Percentiles rank a stretch among this genome's conserved stretches.
phyloP scores from a whole-genome alignment of 2,797 vertebrate species.

The Uromys caudimaculatus region DNA sequence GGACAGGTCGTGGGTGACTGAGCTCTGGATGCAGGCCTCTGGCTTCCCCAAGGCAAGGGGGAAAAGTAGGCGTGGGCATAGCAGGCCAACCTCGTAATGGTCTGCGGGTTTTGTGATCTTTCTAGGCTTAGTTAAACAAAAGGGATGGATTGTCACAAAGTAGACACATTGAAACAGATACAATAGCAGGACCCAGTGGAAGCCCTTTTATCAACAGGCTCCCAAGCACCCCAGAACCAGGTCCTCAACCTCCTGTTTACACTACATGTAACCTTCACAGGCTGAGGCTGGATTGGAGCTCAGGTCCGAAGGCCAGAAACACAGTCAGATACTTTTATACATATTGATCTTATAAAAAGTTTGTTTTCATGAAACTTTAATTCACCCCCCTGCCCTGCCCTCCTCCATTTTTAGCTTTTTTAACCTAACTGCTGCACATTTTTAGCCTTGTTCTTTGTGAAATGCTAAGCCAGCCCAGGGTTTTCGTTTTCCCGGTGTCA shows the following conservation, averaged over 20 bases:
- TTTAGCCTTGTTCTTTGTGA: conserved; percentile 89
- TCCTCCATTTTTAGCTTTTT: conserved; percentile 84
- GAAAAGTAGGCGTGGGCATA: neutral
- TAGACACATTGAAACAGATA: conserved; percentile 47
- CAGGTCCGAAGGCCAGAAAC: conserved; percentile 77
- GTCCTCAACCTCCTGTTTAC: neutral
- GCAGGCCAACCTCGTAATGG: neutral
- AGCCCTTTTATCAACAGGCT: neutral
- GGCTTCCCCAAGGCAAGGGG: conserved; percentile 24
- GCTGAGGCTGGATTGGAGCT: conserved; percentile 79
- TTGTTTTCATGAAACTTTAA: conserved; percentile 88
- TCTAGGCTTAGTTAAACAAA: conserved; percentile 66
- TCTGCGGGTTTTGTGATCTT: neutral
- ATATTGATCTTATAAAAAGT: conserved; percentile 86
- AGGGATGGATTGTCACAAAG: conserved; percentile 41
- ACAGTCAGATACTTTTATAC: conserved; percentile 84
- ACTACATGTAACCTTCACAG: conserved; percentile 73
- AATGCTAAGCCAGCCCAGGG: conserved; percentile 89
- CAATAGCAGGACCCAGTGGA: neutral
- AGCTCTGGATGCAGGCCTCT: neutral
- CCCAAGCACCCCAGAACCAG: neutral
- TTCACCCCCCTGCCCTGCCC: conserved; percentile 76
- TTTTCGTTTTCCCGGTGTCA: conserved; percentile 91
- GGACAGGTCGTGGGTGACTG: neutral
- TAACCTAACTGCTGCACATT: conserved; percentile 87